A percentile compares a stretch with the other conserved stretches of the same genome.
These are phyloP conservation scores for Parnassius smintheus DNA, from an alignment of 2,888 invertebrate genomes.

Conservation along the genomic window DNA sequence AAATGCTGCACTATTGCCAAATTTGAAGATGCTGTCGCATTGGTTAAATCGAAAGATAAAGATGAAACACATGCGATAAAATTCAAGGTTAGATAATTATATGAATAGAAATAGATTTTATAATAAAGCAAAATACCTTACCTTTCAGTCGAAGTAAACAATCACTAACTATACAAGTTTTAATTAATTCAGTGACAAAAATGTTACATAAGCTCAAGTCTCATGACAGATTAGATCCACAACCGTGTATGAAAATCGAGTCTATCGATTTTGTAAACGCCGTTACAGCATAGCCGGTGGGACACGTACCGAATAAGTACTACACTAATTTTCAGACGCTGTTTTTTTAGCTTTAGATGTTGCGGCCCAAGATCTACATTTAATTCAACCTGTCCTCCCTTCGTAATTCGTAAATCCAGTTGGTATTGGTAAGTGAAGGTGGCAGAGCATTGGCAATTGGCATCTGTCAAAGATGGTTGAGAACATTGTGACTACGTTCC, in stretches of 20 bases:
- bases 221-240: slow-evolving; percentile 62
- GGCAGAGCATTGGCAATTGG: slow-evolving; percentile 31
- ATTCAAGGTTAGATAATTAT: slow-evolving; percentile 56
- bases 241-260: slow-evolving; percentile 45
- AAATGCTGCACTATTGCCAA: slow-evolving; percentile 1
- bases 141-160: slow-evolving; percentile 66
- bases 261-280: slow-evolving; percentile 53
- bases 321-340: slow-evolving; percentile 69
- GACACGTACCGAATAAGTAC: slow-evolving; percentile 58
- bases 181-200: slow-evolving; percentile 64
- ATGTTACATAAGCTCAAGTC: slow-evolving; percentile 75
- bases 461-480: slow-evolving; percentile 27
- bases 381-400: slow-evolving; percentile 55
- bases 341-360: slow-evolving; percentile 51
- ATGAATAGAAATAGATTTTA: slow-evolving; percentile 28
- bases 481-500: slow-evolving; percentile 23
- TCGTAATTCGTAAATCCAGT: slow-evolving; percentile 34
- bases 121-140: slow-evolving; percentile 54
- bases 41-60: background rate
- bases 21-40: background rate
- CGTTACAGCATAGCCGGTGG: slow-evolving; percentile 58
- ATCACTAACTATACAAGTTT: slow-evolving; percentile 55
- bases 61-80: slow-evolving; percentile 24
- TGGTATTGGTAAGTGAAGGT: slow-evolving; percentile 35
- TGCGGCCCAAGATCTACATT: slow-evolving; percentile 72